Evolutionary conservation across 2,113 vertebrate species (phyloP).

Genomic region (Tyto alba): DNA sequence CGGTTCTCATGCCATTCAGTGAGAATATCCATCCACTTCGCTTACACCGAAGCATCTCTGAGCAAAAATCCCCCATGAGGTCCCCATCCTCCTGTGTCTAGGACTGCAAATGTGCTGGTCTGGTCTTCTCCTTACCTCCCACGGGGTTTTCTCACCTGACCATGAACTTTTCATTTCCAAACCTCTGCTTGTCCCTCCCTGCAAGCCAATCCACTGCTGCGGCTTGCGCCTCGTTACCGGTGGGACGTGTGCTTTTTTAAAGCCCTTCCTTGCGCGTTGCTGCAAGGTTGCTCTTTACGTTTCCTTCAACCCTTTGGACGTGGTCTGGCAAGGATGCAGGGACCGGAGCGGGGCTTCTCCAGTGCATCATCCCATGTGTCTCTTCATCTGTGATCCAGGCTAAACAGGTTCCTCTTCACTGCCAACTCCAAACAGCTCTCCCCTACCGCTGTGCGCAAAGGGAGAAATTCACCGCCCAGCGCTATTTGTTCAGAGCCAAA

Average conservation of each 20-base stretch:
- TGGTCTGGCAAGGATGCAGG: background rate
- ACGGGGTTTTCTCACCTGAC: background rate
- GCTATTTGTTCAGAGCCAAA: background rate
- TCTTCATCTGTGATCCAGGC: background rate
- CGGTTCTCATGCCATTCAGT: background rate
- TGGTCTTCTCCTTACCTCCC: background rate
- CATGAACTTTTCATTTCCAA: background rate
- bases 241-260: background rate
- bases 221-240: rapidly evolving
- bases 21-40: background rate
- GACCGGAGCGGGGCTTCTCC: background rate
- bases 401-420: background rate
- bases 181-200: background rate
- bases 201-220: background rate
- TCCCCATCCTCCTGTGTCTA: background rate
- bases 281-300: background rate
- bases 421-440: background rate
- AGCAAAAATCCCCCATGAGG: rapidly evolving
- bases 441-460: background rate
- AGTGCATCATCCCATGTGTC: background rate
- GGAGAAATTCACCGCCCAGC: background rate
- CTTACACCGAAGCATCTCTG: rapidly evolving
- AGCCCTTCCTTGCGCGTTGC: background rate
- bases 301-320: background rate
- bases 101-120: background rate